These are phyloP conservation scores for Dipus sagitta DNA, from an alignment of 2,797 vertebrate species.

Conservation along the genomic window DNA sequence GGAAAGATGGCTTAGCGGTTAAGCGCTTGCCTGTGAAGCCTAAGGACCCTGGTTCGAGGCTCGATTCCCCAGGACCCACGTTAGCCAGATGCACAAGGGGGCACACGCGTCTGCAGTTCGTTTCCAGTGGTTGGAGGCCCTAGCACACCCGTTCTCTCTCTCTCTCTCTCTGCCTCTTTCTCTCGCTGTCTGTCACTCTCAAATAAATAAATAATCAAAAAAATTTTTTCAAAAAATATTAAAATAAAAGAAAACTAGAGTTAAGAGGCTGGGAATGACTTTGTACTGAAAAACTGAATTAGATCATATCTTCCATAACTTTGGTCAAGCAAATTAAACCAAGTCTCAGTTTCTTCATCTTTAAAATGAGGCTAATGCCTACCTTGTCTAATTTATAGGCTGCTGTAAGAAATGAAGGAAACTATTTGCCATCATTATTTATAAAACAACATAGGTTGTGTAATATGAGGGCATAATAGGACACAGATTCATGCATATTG, in stretches of 20 bases:
- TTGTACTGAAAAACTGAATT: not conserved
- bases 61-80: too few species aligned
- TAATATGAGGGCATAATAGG: not conserved
- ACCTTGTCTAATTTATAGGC: conserved; percentile 31
- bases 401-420: conserved; percentile 27
- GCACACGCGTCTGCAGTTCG: too few species aligned
- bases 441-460: not conserved
- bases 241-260: not conserved
- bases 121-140: too few species aligned
- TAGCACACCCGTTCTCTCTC: too few species aligned
- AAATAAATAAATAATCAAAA: too few species aligned
- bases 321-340: not conserved
- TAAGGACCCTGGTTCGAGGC: too few species aligned
- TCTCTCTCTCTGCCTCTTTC: too few species aligned
- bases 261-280: not conserved
- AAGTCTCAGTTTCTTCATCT: conserved; percentile 15
- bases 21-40: too few species aligned
- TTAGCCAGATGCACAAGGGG: too few species aligned
- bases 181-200: too few species aligned
- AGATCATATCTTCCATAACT: not conserved
- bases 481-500: not conserved
- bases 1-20: too few species aligned
- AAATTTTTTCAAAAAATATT: too few species aligned
- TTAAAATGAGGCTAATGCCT: conserved; percentile 45
- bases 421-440: conserved; percentile 32